Conservation (phyloP, 1,140 invertebrate species). For the Rhynchophorus ferrugineus region DNA sequence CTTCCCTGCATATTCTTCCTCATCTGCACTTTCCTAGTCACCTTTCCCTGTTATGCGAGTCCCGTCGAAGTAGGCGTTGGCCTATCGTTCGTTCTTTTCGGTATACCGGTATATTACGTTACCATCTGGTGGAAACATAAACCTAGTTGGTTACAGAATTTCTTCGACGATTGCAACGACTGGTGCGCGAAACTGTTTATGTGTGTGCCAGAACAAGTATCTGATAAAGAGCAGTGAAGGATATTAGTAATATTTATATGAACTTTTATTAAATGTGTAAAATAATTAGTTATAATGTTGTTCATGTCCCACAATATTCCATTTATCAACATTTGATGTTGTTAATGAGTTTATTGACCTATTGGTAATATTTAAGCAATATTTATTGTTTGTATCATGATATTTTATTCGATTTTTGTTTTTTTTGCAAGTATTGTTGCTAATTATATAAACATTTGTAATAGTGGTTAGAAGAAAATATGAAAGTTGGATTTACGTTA, state of each 20-base stretch:
- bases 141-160: slow-evolving; percentile 50
- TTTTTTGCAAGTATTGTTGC: too few species aligned
- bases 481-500: too few species aligned
- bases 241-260: slow-evolving; percentile 15
- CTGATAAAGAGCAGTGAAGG: slow-evolving; percentile 15
- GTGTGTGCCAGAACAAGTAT: slow-evolving; percentile 57
- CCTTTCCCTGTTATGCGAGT: slow-evolving; percentile 68
- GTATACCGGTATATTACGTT: slow-evolving; percentile 84
- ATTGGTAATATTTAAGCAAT: too few species aligned
- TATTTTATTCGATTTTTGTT: too few species aligned
- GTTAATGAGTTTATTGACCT: too few species aligned
- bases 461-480: too few species aligned
- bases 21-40: slow-evolving; percentile 75
- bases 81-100: slow-evolving; percentile 72
- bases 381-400: too few species aligned
- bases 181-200: slow-evolving; percentile 67
- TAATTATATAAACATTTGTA: too few species aligned
- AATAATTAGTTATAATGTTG: too few species aligned
- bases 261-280: too few species aligned
- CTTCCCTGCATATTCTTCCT: slow-evolving; percentile 79
- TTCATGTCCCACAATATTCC: too few species aligned
- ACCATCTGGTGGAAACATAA: slow-evolving; percentile 84
- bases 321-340: too few species aligned
- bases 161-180: slow-evolving; percentile 56
- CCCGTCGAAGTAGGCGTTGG: slow-evolving; percentile 80